Base-by-base conservation (phyloP, 2,113 vertebrate species). In the Monarcha castaneiventris region DNA sequence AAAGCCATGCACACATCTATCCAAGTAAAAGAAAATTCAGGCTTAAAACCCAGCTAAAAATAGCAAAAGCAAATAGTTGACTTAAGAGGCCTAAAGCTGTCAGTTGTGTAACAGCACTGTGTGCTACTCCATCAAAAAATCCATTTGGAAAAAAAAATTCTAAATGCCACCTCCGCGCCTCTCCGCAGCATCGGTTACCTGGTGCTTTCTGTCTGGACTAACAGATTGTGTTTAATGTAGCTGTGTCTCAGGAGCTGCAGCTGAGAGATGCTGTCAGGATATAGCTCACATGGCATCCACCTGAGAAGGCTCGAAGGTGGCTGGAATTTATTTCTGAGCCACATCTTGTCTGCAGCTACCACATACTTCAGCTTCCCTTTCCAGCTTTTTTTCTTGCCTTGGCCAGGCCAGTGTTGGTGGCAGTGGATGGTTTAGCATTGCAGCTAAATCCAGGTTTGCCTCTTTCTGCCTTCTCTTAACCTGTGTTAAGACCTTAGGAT, bases 191-290 rank as follows among this genome's bases (percentile, higher is more conserved):
- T 16, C 1, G 1, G 49, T 37, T 6, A 15, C 22, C 13, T 18
- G 61, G 25, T 15, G 41, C 71, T 43, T 25, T 37, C 48, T 0
- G 0, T n/a, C 10, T 27, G 84, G 62, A 13, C 30, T 3, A 0
- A 0, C 21, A 49, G 43, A 4, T 2, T 29, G 26, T 32, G 43
- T 23, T 76, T 19, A 14, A 6, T 1, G 0, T 2, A 5, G 7
- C 54, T 61, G n/a, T 41, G 20, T 48, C 61, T 54, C 51, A 26
- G 59, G 63, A 54, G 44, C 26, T 5, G 3, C 69, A 51, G 32
- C n/a, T 8, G 4, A 23, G 56, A 51, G 11, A 17, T 49, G 29
- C 39, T 68, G 39, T 32, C 33, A 20, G 66, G 41, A 6, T 26
- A 7, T 1, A 27, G 26, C n/a, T 73, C 23, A 11, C 25, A 4